Evolutionary conservation across 1,140 invertebrate genomes (phyloP), one percentile per base, ranked within the genome.

Genomic region (Rhopalosiphum maidis): DNA sequence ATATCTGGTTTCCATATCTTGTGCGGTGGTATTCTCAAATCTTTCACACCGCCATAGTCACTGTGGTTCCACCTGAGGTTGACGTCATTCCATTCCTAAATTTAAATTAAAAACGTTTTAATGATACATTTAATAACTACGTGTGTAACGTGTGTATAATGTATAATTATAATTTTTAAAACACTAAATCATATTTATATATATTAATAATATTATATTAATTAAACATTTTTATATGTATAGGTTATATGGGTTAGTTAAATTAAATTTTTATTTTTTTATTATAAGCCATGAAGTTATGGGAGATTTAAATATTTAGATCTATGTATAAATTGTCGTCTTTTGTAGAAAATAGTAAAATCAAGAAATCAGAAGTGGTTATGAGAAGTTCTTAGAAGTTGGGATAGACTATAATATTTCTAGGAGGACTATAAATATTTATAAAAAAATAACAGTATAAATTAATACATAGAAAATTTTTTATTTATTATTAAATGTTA

Each of bases 1-100:
- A 99, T 98, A 96, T 99, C 99, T 94, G 99, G 99, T 96, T 99
- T 99, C 99, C 99, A 99, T 95, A 99, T 97, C 95, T 98, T 97
- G 95, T 98, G 97, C 93, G 98, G 98, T 94, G 99, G 98, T 96
- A 99, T 99, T 95, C 99, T 96, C 94, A 99, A 97, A 95, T 99
- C 98, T 95, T 97, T 97, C n/a, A 99, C 98, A 92, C 98, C 98
- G 85, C 98, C 99, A 95, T 98, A 99, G 95, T 99, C 98, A 93
- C 97, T 97, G 94, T 97, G 97, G 96, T 99, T 99, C 99, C 99
- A 99, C 95, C 97, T 97, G 95, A 99, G 96, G 96, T 99, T 99
- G 96, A 98, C 98, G 95, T 99, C 99, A 95, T 98, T 99, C 99
- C 99, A 99, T 96, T 99, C 98, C 98, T 99, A 95, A 93, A 94